These are phyloP conservation scores for Lucinisca nassula DNA, from an alignment of 2,888 invertebrate genomes.

Conservation along the genomic window DNA sequence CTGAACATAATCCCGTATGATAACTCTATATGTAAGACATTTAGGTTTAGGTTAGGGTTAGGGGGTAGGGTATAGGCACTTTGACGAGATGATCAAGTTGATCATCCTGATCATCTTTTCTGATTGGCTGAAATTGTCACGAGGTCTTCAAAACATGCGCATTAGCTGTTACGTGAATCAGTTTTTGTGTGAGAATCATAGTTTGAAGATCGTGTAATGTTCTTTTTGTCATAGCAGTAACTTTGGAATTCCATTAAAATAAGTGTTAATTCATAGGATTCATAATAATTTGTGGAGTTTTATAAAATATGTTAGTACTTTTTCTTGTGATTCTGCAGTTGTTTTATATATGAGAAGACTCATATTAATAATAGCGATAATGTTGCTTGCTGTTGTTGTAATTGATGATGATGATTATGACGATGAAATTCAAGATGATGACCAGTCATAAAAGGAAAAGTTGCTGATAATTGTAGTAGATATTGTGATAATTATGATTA, in stretches of 20 bases:
- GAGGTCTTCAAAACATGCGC: not conserved
- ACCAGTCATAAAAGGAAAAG: not conserved
- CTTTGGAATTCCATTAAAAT: not conserved
- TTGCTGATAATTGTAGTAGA: not conserved
- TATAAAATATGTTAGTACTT: not conserved
- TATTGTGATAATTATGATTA: not conserved
- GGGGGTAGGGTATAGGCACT: no score
- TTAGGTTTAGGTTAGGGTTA: no score
- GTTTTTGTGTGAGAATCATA: not conserved
- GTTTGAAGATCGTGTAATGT: not conserved
- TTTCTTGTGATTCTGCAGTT: not conserved
- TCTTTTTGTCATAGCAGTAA: not conserved
- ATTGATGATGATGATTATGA: not conserved
- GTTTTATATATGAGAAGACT: not conserved
- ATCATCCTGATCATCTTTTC: not conserved
- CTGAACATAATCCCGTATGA: no score
- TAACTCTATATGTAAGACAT: no score
- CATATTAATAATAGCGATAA: not conserved
- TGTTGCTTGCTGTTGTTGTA: not conserved
- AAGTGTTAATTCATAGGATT: not conserved
- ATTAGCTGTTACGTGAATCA: not conserved
- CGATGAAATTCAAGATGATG: not conserved
- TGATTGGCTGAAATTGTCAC: not conserved
- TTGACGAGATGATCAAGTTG: not conserved
- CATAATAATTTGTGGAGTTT: not conserved